Conservation (phyloP, 1,140 invertebrate genomes). For the Drosophila fuyamai region DNA sequence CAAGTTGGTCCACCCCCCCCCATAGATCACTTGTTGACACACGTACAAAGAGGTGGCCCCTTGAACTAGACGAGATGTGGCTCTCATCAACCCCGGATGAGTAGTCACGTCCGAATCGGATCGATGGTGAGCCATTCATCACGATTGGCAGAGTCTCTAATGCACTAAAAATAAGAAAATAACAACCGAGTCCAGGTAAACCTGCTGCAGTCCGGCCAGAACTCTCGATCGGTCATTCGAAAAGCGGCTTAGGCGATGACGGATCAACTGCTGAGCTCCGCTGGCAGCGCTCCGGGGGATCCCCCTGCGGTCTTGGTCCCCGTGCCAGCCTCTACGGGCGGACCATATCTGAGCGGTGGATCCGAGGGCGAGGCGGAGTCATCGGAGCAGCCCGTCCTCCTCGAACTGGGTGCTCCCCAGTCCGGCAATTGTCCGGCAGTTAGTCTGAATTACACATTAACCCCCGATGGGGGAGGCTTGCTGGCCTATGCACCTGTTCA, state of each 20-base stretch:
- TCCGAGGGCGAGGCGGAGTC: constrained; percentile 48
- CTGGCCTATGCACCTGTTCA: constrained; percentile 48
- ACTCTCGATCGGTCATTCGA: constrained; percentile 38
- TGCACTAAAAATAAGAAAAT: constrained; percentile 44
- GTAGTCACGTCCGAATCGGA: constrained; percentile 59
- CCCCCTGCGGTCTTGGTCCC: constrained; percentile 56
- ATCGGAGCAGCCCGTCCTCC: constrained; percentile 66
- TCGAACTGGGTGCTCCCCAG: constrained; percentile 65
- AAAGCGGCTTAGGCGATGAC: constrained; percentile 73
- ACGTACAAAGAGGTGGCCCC: constrained; percentile 54
- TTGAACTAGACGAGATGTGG: constrained; percentile 34
- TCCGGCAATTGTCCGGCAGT: constrained; percentile 1
- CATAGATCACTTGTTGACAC: constrained; percentile 65
- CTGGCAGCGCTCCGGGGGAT: constrained; percentile 43
- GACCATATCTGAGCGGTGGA: constrained; percentile 54
- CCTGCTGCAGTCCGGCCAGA: constrained; percentile 16
- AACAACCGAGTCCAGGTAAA: constrained; percentile 38
- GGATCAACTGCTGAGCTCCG: constrained; percentile 70
- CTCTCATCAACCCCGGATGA: constrained; percentile 46
- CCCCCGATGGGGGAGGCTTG: constrained; percentile 50
- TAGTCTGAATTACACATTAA: constrained; percentile 59
- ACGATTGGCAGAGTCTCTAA: constrained; percentile 32
- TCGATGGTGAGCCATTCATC: constrained; percentile 52
- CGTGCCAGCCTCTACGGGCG: constrained; percentile 49
- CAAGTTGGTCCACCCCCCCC: constrained; percentile 30